Evolutionary conservation across 2,113 vertebrate species (phyloP), one percentile per base, ranked within the genome.

Genomic region (Solea solea): DNA sequence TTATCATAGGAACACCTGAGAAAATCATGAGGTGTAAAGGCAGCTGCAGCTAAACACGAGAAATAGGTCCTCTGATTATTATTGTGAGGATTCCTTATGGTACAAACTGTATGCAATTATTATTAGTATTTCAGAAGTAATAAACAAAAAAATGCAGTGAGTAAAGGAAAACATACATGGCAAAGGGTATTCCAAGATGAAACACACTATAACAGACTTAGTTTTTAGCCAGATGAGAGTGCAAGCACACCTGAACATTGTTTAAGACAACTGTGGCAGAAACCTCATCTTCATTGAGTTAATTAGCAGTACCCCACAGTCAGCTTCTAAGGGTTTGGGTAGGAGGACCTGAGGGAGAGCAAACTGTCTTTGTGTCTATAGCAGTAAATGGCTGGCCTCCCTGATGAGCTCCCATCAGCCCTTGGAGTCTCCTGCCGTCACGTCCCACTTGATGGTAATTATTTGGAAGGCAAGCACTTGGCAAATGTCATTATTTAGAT

Each of bases 231-330:
- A 72, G 34, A 72, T 54, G 72, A 61, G 64, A 60, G 15, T 77
- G 68, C 62, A 65, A 16, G 83, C 60, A 78, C 68, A 91, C 89
- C 90, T 90, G 86, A 89, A 73, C 79, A 84, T 54, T 81, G 66
- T 69, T 82, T 81, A 86, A 91, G 83, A 86, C 76, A 60, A 86
- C 72, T 73, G 80, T 88, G 81, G 87, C 78, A 89, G 62, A 89
- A 90, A 87, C 61, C 86, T 86, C 89, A 86, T 87, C 82, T 91
- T 84, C 85, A 88, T 76, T 80, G 80, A 81, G 83, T 90, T 92
- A 91, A 94, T 94, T 92, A 92, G 85, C 65, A 82, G 69, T 72
- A 88, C 82, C 83, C 89, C 86, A 84, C 78, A 88, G 86, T 90
- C 84, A 84, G 80, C 78, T 78, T 89, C 84, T 86, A 71, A 61